These are phyloP conservation scores for Abrostola triplasia DNA, from an alignment of 2,888 invertebrate species.

Conservation along the genomic window DNA sequence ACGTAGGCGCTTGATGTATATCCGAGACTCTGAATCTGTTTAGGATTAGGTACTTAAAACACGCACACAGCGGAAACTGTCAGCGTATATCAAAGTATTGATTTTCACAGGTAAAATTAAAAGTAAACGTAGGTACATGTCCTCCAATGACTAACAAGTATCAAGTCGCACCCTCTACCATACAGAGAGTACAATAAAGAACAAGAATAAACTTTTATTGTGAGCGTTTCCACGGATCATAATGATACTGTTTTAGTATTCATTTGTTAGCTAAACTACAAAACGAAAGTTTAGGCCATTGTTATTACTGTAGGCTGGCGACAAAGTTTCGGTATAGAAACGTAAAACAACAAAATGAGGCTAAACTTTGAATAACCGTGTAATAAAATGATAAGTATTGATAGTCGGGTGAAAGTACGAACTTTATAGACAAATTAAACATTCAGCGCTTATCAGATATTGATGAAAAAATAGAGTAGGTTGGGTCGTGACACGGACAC, in stretches of 20 bases:
- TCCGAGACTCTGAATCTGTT: slow-evolving; percentile 2
- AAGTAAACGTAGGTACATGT: slow-evolving; percentile 3
- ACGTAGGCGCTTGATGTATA: slow-evolving; percentile 12
- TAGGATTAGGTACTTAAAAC: slow-evolving; percentile 4
- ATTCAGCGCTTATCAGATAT: slow-evolving; percentile 5
- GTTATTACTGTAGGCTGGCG: slow-evolving; percentile 29
- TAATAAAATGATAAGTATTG: slow-evolving; percentile 19
- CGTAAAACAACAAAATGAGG: slow-evolving; percentile 18
- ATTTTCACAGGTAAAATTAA: slow-evolving; percentile 26
- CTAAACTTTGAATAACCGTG: slow-evolving; percentile 29
- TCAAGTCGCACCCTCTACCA: slow-evolving; percentile 9
- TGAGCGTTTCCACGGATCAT: slow-evolving; percentile 27
- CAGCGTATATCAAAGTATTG: slow-evolving; percentile 7
- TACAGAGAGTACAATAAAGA: slow-evolving; percentile 26
- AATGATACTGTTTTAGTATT: slow-evolving; percentile 42
- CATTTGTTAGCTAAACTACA: slow-evolving; percentile 31
- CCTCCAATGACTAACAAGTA: slow-evolving; percentile 12
- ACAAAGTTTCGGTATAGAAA: slow-evolving; percentile 32
- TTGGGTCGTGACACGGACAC: background rate
- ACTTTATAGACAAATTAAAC: slow-evolving; percentile 23
- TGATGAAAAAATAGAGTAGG: background rate
- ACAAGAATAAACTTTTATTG: slow-evolving; percentile 30
- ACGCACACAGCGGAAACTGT: background rate
- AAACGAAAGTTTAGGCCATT: slow-evolving; percentile 26
- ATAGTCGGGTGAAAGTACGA: slow-evolving; percentile 18